These are phyloP conservation scores for Drosophila nigricruria DNA, from an alignment of 2,888 invertebrate genomes.

Conservation along the genomic window DNA sequence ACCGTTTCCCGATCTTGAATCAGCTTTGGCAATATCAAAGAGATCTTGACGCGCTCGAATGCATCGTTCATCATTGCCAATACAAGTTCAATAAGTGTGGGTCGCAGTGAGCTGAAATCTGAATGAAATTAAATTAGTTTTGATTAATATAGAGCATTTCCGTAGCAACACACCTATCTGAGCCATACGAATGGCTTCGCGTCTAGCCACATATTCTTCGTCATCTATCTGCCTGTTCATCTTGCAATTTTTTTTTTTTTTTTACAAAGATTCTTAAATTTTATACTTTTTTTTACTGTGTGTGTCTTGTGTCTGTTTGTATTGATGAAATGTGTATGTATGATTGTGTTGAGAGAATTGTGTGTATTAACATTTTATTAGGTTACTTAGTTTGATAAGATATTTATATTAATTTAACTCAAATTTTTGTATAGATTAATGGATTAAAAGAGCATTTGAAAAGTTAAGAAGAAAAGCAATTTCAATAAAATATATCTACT, in stretches of 20 bases:
- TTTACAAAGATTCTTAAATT: not conserved
- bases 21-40: conserved; percentile 60
- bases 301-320: not conserved
- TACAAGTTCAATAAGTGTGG: conserved; percentile 41
- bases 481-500: too few species aligned
- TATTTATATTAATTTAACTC: too few species aligned
- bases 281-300: not conserved
- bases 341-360: not conserved
- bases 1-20: conserved; percentile 31
- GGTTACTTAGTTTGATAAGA: conserved; percentile 10
- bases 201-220: not conserved
- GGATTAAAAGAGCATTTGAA: too few species aligned
- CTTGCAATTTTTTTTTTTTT: not conserved
- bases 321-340: not conserved
- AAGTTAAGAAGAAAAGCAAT: too few species aligned
- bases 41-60: conserved; percentile 54
- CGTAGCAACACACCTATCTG: conserved; percentile 15
- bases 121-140: not conserved
- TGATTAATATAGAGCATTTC: not conserved
- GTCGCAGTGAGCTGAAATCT: conserved; percentile 56
- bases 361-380: not conserved
- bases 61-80: conserved; percentile 43
- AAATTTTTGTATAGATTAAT: too few species aligned
- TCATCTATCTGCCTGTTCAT: conserved; percentile 2
- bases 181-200: conserved; percentile 18